Conservation (phyloP, 92 coral and sea anemone species). For the Zoanthus solanderi region DNA sequence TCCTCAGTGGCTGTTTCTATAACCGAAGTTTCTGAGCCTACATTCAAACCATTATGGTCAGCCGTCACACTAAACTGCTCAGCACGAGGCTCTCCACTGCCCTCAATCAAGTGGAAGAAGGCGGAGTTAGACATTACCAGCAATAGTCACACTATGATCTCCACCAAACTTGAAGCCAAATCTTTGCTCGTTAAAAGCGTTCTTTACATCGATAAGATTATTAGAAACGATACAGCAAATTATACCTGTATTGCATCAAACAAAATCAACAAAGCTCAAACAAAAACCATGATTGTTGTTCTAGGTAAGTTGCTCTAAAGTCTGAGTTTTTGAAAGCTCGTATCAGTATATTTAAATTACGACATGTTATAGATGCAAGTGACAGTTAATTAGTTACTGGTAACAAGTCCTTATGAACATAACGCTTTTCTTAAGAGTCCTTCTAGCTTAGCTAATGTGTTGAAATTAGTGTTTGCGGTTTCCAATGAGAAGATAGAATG, state of each 20-base stretch:
- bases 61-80: constrained; percentile 54
- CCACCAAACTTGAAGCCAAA: neutral
- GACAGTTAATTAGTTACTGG: too few species aligned
- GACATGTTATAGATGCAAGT: too few species aligned
- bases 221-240: constrained; percentile 27
- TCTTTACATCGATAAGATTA: constrained; percentile 17
- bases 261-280: neutral
- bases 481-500: too few species aligned
- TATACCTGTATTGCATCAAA: constrained; percentile 58
- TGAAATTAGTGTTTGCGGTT: too few species aligned
- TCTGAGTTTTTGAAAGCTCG: too few species aligned
- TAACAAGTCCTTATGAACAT: too few species aligned
- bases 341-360: too few species aligned
- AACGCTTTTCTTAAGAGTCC: too few species aligned
- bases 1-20: neutral
- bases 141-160: neutral
- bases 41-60: neutral
- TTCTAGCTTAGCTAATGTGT: too few species aligned
- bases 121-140: neutral
- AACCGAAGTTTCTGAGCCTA: neutral
- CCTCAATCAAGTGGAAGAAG: constrained; percentile 64
- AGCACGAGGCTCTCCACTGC: constrained; percentile 68
- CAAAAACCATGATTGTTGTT: constrained; percentile 23
- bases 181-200: constrained; percentile 7
- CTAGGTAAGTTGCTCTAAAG: neutral